phyloP scores from a whole-genome alignment of 2,113 vertebrate species.

The Saguinus imperator region DNA sequence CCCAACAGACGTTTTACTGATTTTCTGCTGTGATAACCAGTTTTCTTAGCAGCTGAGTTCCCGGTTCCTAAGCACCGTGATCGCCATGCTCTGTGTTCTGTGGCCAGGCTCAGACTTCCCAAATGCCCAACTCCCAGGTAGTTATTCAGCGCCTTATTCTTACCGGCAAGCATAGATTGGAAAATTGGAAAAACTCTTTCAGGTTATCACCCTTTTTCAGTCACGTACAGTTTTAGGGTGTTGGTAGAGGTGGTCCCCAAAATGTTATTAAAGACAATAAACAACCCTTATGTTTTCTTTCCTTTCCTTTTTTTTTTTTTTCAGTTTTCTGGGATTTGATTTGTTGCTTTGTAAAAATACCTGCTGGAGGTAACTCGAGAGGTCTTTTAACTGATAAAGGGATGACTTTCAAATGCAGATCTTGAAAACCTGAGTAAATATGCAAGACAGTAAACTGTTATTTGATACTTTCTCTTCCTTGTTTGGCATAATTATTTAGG shows the following conservation, averaged over 20 bases:
- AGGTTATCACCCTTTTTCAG: neutral
- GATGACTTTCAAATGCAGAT: neutral
- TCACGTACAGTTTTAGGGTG: neutral
- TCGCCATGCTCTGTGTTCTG: neutral
- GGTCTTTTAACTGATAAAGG: neutral
- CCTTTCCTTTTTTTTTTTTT: neutral
- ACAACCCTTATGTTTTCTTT: neutral
- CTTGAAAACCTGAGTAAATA: too few relatives aligned
- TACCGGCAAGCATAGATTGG: neutral
- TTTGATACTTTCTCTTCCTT: neutral
- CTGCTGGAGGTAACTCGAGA: neutral
- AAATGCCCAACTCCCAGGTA: fast-evolving
- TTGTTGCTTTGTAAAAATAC: neutral
- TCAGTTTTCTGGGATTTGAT: neutral
- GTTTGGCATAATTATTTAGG: neutral
- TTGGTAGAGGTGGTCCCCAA: neutral
- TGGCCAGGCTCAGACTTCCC: neutral
- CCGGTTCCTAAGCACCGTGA: neutral
- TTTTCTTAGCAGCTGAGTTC: neutral
- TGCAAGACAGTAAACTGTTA: neutral
- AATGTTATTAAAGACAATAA: neutral
- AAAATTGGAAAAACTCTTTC: neutral
- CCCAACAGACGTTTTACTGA: neutral
- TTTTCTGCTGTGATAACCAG: neutral
- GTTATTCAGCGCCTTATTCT: neutral